Evolutionary conservation across 2,113 vertebrate species (phyloP).

Genomic region (Polyodon spathula): DNA sequence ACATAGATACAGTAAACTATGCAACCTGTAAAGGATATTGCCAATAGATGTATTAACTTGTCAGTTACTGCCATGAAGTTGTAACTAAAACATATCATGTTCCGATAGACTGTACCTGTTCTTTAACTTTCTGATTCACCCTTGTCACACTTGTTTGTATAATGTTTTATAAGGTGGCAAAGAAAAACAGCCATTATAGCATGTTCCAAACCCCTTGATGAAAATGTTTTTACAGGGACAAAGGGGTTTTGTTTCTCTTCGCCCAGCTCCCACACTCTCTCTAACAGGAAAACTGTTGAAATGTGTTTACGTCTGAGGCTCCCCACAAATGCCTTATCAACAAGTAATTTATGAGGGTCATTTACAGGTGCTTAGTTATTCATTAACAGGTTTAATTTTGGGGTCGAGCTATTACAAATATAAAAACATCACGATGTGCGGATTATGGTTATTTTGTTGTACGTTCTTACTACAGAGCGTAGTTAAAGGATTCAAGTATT

Average conservation of each 20-base stretch:
- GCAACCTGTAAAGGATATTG: conserved; percentile 50
- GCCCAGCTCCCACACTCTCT: conserved; percentile 25
- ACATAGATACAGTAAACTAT: conserved; percentile 48
- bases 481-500: neutral
- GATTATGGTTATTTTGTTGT: neutral
- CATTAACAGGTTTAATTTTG: conserved; percentile 42
- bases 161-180: conserved; percentile 31
- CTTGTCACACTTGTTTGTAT: conserved; percentile 12
- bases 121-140: neutral
- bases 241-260: conserved; percentile 32
- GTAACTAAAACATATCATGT: conserved; percentile 15
- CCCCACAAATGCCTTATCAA: conserved; percentile 35
- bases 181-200: no score
- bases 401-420: conserved; percentile 28
- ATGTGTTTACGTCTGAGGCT: conserved; percentile 28
- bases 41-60: conserved; percentile 55
- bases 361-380: conserved; percentile 43
- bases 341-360: conserved; percentile 36
- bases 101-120: neutral
- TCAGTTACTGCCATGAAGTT: conserved; percentile 42
- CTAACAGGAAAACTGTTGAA: conserved; percentile 19
- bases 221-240: conserved; percentile 43
- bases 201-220: conserved; percentile 21
- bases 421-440: neutral
- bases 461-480: neutral